phyloP scores from a whole-genome alignment of 2,888 invertebrate genomes.

The Macropis europaea region DNA sequence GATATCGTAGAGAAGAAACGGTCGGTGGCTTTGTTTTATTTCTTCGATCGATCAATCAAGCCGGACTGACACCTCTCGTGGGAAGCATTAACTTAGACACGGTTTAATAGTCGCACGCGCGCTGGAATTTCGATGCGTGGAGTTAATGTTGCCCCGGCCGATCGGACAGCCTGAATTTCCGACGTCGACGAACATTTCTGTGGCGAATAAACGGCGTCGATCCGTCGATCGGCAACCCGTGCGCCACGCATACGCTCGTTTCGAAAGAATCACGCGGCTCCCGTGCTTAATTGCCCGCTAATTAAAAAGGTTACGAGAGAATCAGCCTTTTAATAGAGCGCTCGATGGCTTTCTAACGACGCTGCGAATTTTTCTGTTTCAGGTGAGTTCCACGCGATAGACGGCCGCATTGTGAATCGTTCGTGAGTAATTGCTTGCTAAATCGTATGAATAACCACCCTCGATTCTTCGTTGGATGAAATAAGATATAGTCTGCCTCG shows the following conservation, averaged over 20 bases:
- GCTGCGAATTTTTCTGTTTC: neutral
- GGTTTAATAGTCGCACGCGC: conserved; percentile 48
- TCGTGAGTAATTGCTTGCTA: neutral
- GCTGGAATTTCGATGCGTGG: conserved; percentile 23
- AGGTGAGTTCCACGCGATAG: neutral
- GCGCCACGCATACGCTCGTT: conserved; percentile 5
- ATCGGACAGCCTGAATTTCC: conserved; percentile 9
- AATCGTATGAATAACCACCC: neutral
- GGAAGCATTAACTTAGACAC: conserved; percentile 55
- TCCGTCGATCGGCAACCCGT: too few species aligned
- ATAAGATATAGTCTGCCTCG: too few species aligned
- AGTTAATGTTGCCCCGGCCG: conserved; percentile 5
- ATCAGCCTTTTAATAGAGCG: conserved; percentile 6
- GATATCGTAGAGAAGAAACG: too few species aligned
- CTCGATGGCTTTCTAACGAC: conserved; percentile 9
- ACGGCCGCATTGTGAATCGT: neutral
- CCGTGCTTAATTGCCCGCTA: conserved; percentile 23
- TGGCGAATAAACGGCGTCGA: too few species aligned
- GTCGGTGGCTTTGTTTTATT: conserved; percentile 28
- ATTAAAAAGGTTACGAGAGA: conserved; percentile 26
- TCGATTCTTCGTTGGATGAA: neutral
- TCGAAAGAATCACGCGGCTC: conserved; percentile 7
- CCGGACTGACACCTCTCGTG: conserved; percentile 35
- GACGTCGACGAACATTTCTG: conserved; percentile 24
- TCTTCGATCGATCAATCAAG: conserved; percentile 60